Evolutionary conservation across 1,140 invertebrate species (phyloP), one percentile per base, ranked within the genome.

Genomic region (Drosophila parvula): DNA sequence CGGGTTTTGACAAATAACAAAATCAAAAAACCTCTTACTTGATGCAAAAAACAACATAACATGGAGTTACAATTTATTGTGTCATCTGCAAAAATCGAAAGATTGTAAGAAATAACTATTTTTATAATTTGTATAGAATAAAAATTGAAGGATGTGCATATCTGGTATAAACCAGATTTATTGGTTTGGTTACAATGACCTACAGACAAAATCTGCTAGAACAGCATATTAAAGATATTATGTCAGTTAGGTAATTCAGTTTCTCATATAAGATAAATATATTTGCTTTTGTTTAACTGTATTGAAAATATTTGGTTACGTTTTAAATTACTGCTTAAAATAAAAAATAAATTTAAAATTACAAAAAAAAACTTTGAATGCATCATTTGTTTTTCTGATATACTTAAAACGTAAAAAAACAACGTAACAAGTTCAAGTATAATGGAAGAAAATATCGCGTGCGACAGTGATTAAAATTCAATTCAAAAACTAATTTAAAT

Each of bases 151-250:
- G 36, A 56, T 41, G 22, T 41, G 12, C n/a, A 11, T 11, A 51
- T 12, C 30, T 51, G 30, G 30, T 18, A 51, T 51, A 51, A 32
- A 30, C 30, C 48, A 18, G 48, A 51, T 53, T 32, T 16, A 53
- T 36, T 36, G 50, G 50, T 53, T 53, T 53, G 16, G 2, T 18
- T 53, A 32, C 32, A 14, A 34, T 53, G 50, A 32, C 32, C 30
- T 22, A 53, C 50, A 18, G 9, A 36, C 30, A 16, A 14, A 53
- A 53, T 36, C 28, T 53, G 50, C n/a, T 36, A 18, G 50, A 12
- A 53, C 50, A 53, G 50, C 50, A n/a, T 36, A n/a, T n/a, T n/a
- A n/a, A n/a, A n/a, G n/a, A n/a, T 16, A 12, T 53, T 12, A 36
- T 53, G 34, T 18, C 18, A 16, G 10, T 22, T 16, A 51, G 30